A percentile compares a stretch with the other conserved stretches of the same genome.
Conservation (phyloP, 2,113 vertebrate genomes). For the Castor canadensis region DNA sequence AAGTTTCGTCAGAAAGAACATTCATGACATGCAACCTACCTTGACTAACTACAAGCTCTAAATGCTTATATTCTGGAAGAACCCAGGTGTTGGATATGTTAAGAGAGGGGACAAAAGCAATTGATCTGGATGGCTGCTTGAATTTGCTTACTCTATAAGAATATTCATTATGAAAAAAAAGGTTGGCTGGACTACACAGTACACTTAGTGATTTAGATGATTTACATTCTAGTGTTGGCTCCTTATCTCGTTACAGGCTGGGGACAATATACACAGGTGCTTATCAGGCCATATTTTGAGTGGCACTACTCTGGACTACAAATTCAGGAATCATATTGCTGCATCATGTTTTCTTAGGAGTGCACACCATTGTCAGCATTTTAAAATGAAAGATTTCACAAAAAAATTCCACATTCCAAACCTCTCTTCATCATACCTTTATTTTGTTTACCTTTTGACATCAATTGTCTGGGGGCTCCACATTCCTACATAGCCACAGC, state of each 20-base stretch:
- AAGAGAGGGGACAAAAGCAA: neutral
- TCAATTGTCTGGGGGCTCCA: neutral
- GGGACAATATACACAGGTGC: neutral
- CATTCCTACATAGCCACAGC: neutral
- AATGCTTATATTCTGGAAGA: neutral
- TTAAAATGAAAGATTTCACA: neutral
- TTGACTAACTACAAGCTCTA: neutral
- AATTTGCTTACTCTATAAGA: too few species aligned
- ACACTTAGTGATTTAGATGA: neutral
- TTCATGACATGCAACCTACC: neutral
- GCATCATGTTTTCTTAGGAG: neutral
- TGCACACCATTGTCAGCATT: neutral
- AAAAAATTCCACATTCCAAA: neutral
- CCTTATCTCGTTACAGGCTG: neutral
- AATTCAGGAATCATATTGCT: neutral
- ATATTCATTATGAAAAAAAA: too few species aligned
- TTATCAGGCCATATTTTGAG: neutral
- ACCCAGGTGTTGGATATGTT: too few species aligned
- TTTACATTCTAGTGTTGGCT: neutral
- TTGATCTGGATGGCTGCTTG: too few species aligned
- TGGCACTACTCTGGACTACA: neutral
- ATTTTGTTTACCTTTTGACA: neutral
- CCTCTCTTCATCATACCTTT: neutral
- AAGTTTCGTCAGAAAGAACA: neutral
- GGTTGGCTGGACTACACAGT: neutral